phyloP scores from a whole-genome alignment of 2,797 vertebrate species.

The Gallinago stenura region DNA sequence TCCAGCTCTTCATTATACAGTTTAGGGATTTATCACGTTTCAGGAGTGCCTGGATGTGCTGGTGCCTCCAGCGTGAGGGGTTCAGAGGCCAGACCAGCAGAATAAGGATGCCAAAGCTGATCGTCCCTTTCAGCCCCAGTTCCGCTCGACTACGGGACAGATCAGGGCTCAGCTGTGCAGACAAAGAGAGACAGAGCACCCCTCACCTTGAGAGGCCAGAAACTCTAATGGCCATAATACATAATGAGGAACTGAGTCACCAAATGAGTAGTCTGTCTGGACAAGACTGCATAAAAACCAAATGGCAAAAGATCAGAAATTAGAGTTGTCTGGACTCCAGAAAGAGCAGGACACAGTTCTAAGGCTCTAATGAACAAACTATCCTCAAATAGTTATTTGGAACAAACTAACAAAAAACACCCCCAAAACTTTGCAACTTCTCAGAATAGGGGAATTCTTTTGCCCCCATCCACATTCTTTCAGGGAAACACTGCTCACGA shows the following conservation, averaged over 20 bases:
- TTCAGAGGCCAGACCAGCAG: not conserved
- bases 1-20: not conserved
- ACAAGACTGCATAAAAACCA: not conserved
- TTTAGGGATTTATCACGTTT: fast-evolving
- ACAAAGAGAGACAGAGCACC: not conserved
- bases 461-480: not conserved
- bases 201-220: not conserved
- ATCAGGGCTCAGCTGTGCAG: not conserved
- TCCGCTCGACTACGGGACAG: not conserved
- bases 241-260: not conserved
- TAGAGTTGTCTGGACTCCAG: not conserved
- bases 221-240: not conserved
- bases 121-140: fast-evolving
- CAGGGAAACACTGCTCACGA: not conserved
- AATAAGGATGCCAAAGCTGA: not conserved
- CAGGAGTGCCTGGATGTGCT: not conserved
- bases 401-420: not conserved
- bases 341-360: not conserved
- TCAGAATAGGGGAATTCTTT: not conserved
- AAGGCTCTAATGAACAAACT: not conserved
- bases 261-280: not conserved
- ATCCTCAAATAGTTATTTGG: not conserved
- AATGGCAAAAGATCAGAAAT: not conserved
- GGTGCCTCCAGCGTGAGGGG: not conserved
- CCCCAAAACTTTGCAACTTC: not conserved